Evolutionary conservation across 2,888 invertebrate species (phyloP), one percentile per base, ranked within the genome.

Genomic region (Rhagonycha lutea): DNA sequence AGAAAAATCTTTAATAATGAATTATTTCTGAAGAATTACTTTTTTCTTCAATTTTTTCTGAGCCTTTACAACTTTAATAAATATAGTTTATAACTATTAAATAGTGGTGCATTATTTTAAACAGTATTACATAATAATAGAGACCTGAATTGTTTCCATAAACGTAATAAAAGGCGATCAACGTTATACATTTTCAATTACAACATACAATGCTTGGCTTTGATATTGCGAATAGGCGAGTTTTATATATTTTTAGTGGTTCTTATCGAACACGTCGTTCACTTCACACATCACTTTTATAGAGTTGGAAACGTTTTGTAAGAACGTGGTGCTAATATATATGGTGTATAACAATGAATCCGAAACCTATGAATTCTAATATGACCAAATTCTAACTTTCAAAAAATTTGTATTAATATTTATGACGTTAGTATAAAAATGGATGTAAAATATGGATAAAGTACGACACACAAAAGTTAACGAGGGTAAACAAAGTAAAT

Each of bases 401-500:
- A 69, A 70, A 70, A 62, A n/a, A 18, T 60, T 23, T 65, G 60
- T 61, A 73, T 75, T 75, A 70, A 76, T 72, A 76, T 76, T 76
- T 76, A 76, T 69, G 76, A 67, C 65, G 61, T 18, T 76, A 73
- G 67, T 72, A 76, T 76, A 76, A 76, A 76, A 76, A 72, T 76
- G 65, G 76, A 29, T 72, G 70, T 76, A 76, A 76, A 76, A 76
- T 76, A 76, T 73, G 75, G 75, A 75, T 75, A 72, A 68, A 70
- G 69, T 72, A 47, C 63, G 69, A 72, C 73, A 72, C 69, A 73
- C 72, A 75, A 75, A 72, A 72, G 75, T 75, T 75, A 72, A 75
- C 75, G 68, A 76, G 76, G 70, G 73, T 61, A 73, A 72, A 74
- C 72, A 73, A 63, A 69, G 75, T 69, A 75, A 75, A 75, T 75